These are phyloP conservation scores for Lepidostoma basale DNA, from an alignment of 1,140 invertebrate genomes.

Conservation along the genomic window DNA sequence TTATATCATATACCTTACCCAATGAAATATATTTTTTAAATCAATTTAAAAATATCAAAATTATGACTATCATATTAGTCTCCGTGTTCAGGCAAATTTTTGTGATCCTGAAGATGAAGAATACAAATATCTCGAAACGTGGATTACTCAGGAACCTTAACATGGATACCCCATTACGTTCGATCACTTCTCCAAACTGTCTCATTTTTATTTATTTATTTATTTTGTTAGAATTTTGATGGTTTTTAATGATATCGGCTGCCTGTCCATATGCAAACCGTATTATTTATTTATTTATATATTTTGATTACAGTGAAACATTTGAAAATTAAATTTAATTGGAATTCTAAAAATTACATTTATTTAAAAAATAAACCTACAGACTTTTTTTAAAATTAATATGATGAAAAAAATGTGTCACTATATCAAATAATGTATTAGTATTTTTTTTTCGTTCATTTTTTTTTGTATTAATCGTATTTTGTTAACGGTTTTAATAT, in stretches of 20 bases:
- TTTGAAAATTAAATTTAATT: too few relatives aligned
- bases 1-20: too few relatives aligned
- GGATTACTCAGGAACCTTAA: too few relatives aligned
- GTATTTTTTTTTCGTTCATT: not conserved
- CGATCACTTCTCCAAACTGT: not conserved
- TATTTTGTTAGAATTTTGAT: not conserved
- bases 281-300: not conserved
- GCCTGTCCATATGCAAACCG: not conserved
- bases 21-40: too few relatives aligned
- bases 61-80: too few relatives aligned
- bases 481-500: conserved; percentile 3
- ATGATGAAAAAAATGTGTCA: not conserved
- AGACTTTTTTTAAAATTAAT: not conserved
- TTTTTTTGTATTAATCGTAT: not conserved
- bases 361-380: too few relatives aligned
- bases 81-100: too few relatives aligned
- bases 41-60: too few relatives aligned
- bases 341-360: too few relatives aligned
- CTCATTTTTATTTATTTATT: conserved; percentile 11
- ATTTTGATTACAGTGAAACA: not conserved
- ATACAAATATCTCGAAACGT: too few relatives aligned
- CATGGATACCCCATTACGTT: not conserved
- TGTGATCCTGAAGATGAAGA: too few relatives aligned
- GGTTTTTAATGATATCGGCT: not conserved
- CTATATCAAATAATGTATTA: not conserved